Evolutionary conservation across 1,140 invertebrate genomes (phyloP), one percentile per base, ranked within the genome.

Genomic region (Drosophila triauraria): DNA sequence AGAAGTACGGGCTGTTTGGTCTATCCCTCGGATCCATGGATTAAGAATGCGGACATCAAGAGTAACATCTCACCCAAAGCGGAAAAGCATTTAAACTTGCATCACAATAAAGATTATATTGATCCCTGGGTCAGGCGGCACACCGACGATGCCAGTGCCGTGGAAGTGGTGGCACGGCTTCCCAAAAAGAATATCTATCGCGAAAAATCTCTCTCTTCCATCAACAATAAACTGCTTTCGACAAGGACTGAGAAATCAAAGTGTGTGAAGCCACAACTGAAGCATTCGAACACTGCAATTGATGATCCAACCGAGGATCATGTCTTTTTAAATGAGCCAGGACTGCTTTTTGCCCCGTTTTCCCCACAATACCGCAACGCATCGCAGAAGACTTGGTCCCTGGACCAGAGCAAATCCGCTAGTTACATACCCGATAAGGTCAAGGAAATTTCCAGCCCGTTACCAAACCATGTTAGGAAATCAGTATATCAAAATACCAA

Each of bases 1-100:
- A 81, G 76, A 40, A 92, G 80, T 59, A 91, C 91, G 1, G 78
- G 91, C 27, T 92, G 91, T 47, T 71, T 93, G 35, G 77, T 87
- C 4, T 87, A 91, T 65, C 80, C 85, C 20, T 84, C 83, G 38
- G 91, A 93, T 75, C 93, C 93, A 13, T 93, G 93, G 93, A 90
- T 92, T 25, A 93, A 92, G 64, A 93, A 92, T 75, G 57, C 65
- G 9, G 80, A 88, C 13, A 40, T 51, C 5, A 75, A 75, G 38
- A 27, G 20, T 13, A 47, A 23, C 25, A 46, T 59, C 13, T 38
- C 40, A 12, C 53, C 53, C 6, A 44, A 75, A 46, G 15, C 38
- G n/a, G 64, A 51, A 12, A 68, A 56, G 56, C 50, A 59, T 79
- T 58, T 58, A 32, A 71, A 54, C 47, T 38, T 51, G 62, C 38